Base-by-base conservation (phyloP, 2,113 vertebrate species). In the Trematomus loennbergii region DNA sequence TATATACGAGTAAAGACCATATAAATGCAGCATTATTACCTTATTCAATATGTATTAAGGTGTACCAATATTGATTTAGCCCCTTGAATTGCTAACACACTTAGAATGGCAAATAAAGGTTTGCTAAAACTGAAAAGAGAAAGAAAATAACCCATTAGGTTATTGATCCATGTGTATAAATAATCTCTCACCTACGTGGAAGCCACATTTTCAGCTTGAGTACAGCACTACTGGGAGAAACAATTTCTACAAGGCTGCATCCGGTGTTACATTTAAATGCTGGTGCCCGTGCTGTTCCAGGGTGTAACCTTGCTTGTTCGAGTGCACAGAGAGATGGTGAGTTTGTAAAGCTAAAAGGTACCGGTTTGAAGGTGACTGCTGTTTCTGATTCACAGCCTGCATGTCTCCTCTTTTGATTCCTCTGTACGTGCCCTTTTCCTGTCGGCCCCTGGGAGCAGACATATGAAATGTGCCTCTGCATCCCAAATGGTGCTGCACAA, bases 331-430 rank as follows among this genome's bases (percentile, higher is more conserved):
- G 62, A 75, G 72, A 79, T 13, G 68, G 74, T 18, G 60, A 83
- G 70, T 11, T 40, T 54, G 75, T 40, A 61, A 58, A 79, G 79
- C 50, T 57, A 10, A 40, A 36, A 64, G 72, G 46, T 72, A 66
- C 58, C 52, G 25, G 81, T 80, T 76, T 82, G 72, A 84, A 88
- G 81, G 84, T 78, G 75, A 82, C 61, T 75, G 60, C 43, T 53
- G 52, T 80, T 81, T 88, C 67, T 68, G 65, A 88, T 87, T 85
- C 69, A 78, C 3, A 72, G 64, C 52, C 67, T 57, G 55, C 68
- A 18, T 62, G 62, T 69, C 79, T 78, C 48, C 22, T 78, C 60
- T 78, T 77, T 67, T 87, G 81, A 88, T 78, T 78, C 52, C 72
- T 48, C 29, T 46, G 66, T 72, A 76, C 0, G n/a, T 65, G 78